phyloP scores from a whole-genome alignment of 2,888 invertebrate genomes.

The Morpho helenor region DNA sequence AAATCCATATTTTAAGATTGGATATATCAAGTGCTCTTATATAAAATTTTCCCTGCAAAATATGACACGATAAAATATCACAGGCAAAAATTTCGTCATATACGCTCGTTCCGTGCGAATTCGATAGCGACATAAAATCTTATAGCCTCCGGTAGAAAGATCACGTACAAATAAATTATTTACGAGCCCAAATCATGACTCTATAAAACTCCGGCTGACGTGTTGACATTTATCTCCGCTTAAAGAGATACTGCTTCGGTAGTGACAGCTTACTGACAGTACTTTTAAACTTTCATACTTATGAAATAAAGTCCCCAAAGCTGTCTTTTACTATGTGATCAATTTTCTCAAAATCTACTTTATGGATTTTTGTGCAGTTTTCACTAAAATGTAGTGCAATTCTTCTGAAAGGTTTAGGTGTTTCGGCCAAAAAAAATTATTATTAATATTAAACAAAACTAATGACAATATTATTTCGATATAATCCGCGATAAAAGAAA shows the following conservation, averaged over 20 bases:
- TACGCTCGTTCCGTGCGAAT: constrained; percentile 10
- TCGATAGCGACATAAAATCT: constrained; percentile 20
- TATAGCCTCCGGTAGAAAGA: constrained; percentile 12
- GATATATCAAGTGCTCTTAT: not conserved
- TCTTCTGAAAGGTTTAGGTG: too few species aligned
- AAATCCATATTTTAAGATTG: too few species aligned
- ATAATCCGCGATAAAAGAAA: too few species aligned
- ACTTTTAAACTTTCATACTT: too few species aligned
- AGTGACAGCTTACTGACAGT: constrained; percentile 1
- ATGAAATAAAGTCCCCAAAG: too few species aligned
- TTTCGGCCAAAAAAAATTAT: too few species aligned
- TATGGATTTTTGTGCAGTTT: too few species aligned
- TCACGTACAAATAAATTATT: constrained; percentile 21
- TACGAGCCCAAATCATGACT: constrained; percentile 19
- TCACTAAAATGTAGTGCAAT: too few species aligned
- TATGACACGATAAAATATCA: not conserved
- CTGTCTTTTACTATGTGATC: too few species aligned
- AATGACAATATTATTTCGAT: too few species aligned
- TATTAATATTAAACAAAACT: too few species aligned
- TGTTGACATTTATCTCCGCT: constrained; percentile 11
- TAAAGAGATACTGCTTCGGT: constrained; percentile 3
- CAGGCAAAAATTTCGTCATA: constrained; percentile 2
- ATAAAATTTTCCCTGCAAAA: constrained; percentile 1
- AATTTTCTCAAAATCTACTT: too few species aligned
- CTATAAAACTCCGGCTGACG: constrained; percentile 21